Base-by-base conservation (phyloP, 1,140 invertebrate species). In the Brachionus rubens region DNA sequence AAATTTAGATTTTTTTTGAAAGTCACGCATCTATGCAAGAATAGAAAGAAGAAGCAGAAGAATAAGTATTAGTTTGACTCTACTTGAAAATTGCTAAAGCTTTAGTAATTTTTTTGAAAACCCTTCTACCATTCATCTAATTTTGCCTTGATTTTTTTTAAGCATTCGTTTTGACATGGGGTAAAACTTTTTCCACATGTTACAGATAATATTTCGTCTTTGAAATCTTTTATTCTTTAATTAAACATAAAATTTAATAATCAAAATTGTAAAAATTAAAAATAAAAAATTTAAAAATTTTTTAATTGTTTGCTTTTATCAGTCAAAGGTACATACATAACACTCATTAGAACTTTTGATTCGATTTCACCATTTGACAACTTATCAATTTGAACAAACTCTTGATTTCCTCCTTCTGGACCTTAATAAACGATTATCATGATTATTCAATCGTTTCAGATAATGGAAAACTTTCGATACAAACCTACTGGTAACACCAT, bases 301-400 rank as follows among this genome's bases (percentile, higher is more conserved):
- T 65, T 41, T 2, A 62, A n/a, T 52, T 93, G 92, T 76, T 87
- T 84, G 19, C 89, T 87, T 84, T 90, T 91, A 83, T 96, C 94
- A 3, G 96, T 98, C 14, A 99, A 86, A 1, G 96, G 96, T 26
- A 99, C 96, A 86, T 96, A 99, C 62, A 96, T 91, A 0, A 99
- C 96, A 36, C 92, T 92, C 92, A 98, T 96, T 0, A 98, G 85
- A 16, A 88, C 88, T 79, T 89, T 91, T 59, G 89, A 87, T n/a
- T 86, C 86, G 12, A 96, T 87, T 48, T 88, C 87, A 10, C 94
- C 94, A 84, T 95, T 90, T 3, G 81, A 77, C 40, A 88, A 86
- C 86, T 97, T 98, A 81, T 98, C 96, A 77, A 98, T 80, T 78
- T 85, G 82, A 48, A 80, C 78, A 47, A 84, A 76, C 21, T 81